Evolutionary conservation across 2,113 vertebrate species (phyloP), one percentile per base, ranked within the genome.

Genomic region (Spilogale gracilis): DNA sequence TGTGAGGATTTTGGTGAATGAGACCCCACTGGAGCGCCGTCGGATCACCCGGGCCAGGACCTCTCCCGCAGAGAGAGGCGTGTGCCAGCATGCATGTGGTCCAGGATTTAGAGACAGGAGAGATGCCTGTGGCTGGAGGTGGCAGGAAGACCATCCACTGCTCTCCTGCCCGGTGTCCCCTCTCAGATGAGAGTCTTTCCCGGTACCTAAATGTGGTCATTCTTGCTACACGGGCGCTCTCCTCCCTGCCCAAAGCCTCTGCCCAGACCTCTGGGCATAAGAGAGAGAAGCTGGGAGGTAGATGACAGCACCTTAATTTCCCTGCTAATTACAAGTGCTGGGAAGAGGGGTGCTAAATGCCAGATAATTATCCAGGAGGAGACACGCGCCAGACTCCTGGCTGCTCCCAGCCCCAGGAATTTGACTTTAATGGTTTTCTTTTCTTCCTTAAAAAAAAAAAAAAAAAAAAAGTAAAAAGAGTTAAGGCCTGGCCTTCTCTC

Each of bases 331-430:
- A 96, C 89, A 81, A 71, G 54, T 93, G 76, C 63, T 80, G 95
- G 83, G 94, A 97, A 91, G 93, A 97, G 89, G 94, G 38, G 96
- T 96, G 95, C 98, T 98, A 94, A 97, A 78, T 94, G 95, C 93
- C 95, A 98, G 96, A 52, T 98, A 92, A 96, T 98, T 98, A 96
- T 84, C 52, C 78, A 58, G 91, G 21, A 96, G 96, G 97, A 97
- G 91, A 90, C 92, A 27, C 52, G 96, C 16, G 95, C 97, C 97
- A 98, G 96, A 95, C 50, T 98, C 92, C 79, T 94, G 93, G 71
- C 93, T 97, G 76, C 14, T 96, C 89, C 73, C 60, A 63, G 94
- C 90, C 90, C 43, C 50, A 95, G 91, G 96, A 97, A 97, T 97
- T 97, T 96, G 56, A 92, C 97, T 97, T 91, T 96, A 97, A 95